Percentiles rank a stretch among this genome's conserved stretches.
Evolutionary conservation across 64 coral and sea anemone species (phyloP).

Genomic region (Trachythela sp.): DNA sequence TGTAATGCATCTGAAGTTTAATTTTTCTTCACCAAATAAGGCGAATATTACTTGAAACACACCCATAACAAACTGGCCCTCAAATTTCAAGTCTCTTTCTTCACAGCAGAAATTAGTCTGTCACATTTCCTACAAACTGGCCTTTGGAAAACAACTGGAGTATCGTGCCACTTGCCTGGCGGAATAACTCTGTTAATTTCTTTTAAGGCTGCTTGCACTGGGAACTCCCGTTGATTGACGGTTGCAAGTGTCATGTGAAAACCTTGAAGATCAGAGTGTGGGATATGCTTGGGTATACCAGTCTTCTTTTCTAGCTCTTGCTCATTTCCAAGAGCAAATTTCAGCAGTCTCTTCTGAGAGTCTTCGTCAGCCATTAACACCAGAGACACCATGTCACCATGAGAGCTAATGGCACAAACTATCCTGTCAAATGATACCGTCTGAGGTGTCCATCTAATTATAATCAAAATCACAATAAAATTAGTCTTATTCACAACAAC

Average conservation of each 20-base stretch:
- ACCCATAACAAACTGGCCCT: neutral
- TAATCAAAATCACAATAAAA: neutral
- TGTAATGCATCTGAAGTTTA: no score
- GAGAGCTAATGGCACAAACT: slow-evolving; percentile 40
- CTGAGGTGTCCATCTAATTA: slow-evolving; percentile 35
- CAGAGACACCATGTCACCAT: slow-evolving; percentile 41
- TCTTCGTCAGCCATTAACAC: slow-evolving; percentile 53
- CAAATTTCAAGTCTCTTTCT: neutral
- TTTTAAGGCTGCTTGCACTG: slow-evolving; percentile 39
- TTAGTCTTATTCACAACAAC: neutral
- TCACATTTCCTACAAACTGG: slow-evolving; percentile 49
- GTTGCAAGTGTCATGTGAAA: slow-evolving; percentile 65
- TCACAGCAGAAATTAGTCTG: slow-evolving; percentile 24
- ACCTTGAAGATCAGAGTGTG: slow-evolving; percentile 38
- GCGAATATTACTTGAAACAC: no score
- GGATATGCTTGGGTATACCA: slow-evolving; percentile 47
- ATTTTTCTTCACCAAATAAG: no score
- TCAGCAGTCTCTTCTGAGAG: slow-evolving; percentile 37
- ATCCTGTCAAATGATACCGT: slow-evolving; percentile 52
- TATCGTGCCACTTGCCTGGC: slow-evolving; percentile 51
- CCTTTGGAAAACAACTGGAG: slow-evolving; percentile 30
- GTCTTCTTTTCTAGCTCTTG: slow-evolving; percentile 40
- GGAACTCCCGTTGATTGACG: slow-evolving; percentile 48
- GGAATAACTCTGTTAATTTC: slow-evolving; percentile 51
- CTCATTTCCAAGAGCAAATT: slow-evolving; percentile 41